Evolutionary conservation across 1,140 invertebrate genomes (phyloP).

Genomic region (Leptopilina clavipes): DNA sequence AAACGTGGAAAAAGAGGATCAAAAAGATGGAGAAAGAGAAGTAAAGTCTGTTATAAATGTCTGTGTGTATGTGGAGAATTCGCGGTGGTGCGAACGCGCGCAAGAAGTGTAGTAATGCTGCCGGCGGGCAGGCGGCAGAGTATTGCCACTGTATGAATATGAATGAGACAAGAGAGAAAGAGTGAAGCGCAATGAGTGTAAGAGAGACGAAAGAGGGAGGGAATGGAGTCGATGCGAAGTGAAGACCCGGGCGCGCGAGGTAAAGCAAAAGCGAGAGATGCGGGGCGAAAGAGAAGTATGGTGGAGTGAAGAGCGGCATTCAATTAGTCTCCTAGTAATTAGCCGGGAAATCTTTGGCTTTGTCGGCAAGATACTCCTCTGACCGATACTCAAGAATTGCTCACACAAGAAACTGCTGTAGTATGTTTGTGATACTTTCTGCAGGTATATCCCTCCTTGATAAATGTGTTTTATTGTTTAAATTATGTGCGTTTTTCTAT

Average conservation of each 20-base stretch:
- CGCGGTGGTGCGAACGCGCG: slow-evolving; percentile 64
- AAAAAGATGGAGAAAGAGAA: slow-evolving; percentile 52
- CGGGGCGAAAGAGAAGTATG: slow-evolving; percentile 45
- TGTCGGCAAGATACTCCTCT: slow-evolving; percentile 71
- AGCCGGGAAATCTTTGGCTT: slow-evolving; percentile 75
- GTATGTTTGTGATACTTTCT: slow-evolving; percentile 3
- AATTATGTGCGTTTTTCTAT: no score
- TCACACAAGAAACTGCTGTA: slow-evolving; percentile 52
- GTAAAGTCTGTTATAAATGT: slow-evolving; percentile 47
- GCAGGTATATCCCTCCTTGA: no score
- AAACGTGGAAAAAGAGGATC: slow-evolving; percentile 47
- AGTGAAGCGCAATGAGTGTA: slow-evolving; percentile 40
- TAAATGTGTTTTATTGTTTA: no score
- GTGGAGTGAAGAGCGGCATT: slow-evolving; percentile 67
- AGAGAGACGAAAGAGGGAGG: slow-evolving; percentile 28
- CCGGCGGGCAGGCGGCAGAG: slow-evolving; percentile 67
- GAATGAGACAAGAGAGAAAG: slow-evolving; percentile 65
- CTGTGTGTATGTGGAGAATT: background rate
- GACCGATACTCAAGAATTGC: slow-evolving; percentile 61
- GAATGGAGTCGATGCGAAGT: background rate
- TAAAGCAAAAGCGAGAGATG: slow-evolving; percentile 23
- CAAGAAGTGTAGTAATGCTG: slow-evolving; percentile 70
- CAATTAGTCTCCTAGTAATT: slow-evolving; percentile 76
- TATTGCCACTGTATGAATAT: slow-evolving; percentile 73
- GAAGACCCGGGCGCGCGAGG: slow-evolving; percentile 40